Evolutionary conservation across 1,140 invertebrate species (phyloP).

Genomic region (Marisa cornuarietis): DNA sequence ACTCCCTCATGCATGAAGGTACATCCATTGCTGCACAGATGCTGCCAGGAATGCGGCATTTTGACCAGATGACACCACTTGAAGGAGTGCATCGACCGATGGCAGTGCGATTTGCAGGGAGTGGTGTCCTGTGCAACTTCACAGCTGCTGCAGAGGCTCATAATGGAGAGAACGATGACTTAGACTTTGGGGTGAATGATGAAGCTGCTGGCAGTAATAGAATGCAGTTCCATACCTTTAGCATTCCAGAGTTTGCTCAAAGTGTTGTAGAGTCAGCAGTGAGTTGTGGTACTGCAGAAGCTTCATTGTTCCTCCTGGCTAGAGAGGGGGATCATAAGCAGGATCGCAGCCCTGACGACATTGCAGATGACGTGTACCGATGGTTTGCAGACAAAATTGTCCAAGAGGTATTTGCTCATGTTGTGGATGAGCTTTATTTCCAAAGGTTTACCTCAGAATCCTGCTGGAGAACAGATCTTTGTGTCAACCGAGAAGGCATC

Average conservation of each 20-base stretch:
- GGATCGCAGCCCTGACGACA: neutral
- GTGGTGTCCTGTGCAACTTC: no score
- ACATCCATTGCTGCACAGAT: conserved; percentile 33
- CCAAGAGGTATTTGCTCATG: conserved; percentile 30
- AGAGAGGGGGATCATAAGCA: neutral
- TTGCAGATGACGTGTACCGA: conserved; percentile 31
- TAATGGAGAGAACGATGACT: neutral
- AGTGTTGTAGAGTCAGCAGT: conserved; percentile 6
- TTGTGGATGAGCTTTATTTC: conserved; percentile 21
- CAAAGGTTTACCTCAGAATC: conserved; percentile 9
- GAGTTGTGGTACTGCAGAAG: conserved; percentile 9
- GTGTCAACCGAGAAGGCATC: conserved; percentile 2
- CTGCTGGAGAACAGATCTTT: neutral
- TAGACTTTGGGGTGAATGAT: neutral
- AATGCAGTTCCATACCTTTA: neutral
- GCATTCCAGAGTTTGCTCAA: conserved; percentile 9
- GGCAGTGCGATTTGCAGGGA: neutral
- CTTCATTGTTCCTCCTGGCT: neutral
- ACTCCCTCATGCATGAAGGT: conserved; percentile 44
- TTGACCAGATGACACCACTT: conserved; percentile 6
- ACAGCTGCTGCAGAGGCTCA: no score
- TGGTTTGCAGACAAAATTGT: conserved; percentile 40
- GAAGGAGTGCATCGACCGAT: neutral
- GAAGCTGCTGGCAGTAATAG: neutral
- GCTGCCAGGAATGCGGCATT: conserved; percentile 28